Conservation (phyloP, 2,888 invertebrate genomes). For the Pachycephus smyrnensis region DNA sequence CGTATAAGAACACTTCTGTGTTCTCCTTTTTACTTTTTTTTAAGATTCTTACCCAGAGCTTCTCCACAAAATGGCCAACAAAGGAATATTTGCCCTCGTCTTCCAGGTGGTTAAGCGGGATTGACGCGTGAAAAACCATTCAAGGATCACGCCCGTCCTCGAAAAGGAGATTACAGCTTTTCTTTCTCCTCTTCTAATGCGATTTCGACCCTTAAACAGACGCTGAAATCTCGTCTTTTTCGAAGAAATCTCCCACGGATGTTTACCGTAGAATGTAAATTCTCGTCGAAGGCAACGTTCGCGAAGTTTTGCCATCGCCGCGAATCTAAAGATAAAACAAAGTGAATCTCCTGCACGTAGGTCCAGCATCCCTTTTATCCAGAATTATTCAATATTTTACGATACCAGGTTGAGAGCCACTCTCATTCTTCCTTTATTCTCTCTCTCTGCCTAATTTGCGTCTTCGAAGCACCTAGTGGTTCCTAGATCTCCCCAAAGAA, state of each 20-base stretch:
- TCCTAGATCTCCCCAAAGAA: neutral
- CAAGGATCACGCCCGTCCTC: constrained; percentile 28
- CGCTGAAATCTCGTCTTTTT: neutral
- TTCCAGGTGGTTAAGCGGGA: constrained; percentile 25
- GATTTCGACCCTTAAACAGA: neutral
- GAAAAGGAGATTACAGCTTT: constrained; percentile 40
- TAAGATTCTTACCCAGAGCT: neutral
- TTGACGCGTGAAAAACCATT: constrained; percentile 32
- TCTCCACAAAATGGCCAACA: constrained; percentile 13
- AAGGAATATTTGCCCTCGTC: constrained; percentile 20
- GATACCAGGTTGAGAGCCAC: neutral
- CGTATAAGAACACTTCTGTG: neutral
- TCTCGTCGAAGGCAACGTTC: neutral
- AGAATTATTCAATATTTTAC: neutral
- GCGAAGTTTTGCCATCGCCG: too few species aligned
- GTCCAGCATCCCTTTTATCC: neutral
- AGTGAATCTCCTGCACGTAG: neutral
- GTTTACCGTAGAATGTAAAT: neutral
- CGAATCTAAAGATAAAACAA: neutral
- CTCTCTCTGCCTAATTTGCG: neutral
- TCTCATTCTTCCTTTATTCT: neutral
- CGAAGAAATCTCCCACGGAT: neutral
- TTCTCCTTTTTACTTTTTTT: neutral
- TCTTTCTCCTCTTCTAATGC: constrained; percentile 14
- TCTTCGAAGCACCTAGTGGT: neutral